A percentile compares a stretch with the other conserved stretches of the same genome.
Conservation (phyloP, 2,888 invertebrate species). For the Ectobius pallidus region DNA sequence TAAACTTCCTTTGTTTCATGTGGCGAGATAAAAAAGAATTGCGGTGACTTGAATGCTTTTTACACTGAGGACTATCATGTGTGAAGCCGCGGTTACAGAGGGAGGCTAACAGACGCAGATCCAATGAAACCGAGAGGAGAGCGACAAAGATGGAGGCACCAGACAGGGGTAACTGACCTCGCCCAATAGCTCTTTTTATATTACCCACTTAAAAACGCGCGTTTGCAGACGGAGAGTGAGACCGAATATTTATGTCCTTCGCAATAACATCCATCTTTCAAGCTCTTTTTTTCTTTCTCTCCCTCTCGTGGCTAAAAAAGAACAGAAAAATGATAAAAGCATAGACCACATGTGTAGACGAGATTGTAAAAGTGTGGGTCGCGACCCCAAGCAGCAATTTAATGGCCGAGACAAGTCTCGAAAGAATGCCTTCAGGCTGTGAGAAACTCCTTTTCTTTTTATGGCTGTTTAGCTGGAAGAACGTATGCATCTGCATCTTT, state of each 20-base stretch:
- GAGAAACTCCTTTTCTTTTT: not conserved
- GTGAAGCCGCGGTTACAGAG: not conserved
- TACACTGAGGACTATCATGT: not conserved
- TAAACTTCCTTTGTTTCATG: too few relatives aligned
- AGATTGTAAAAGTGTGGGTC: conserved; percentile 14
- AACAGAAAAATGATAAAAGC: not conserved
- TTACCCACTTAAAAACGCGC: conserved; percentile 18
- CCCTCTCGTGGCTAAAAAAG: not conserved
- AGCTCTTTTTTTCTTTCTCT: not conserved
- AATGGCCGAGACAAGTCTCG: not conserved
- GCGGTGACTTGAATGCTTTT: not conserved
- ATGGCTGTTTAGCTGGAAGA: not conserved
- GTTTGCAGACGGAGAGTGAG: not conserved
- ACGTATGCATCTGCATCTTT: too few relatives aligned
- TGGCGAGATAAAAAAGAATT: too few relatives aligned
- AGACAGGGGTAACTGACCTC: conserved; percentile 33
- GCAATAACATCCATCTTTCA: conserved; percentile 24
- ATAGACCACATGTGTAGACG: conserved; percentile 18
- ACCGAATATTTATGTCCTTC: conserved; percentile 24
- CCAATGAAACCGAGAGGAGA: conserved; percentile 20
- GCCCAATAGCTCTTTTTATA: conserved; percentile 24
- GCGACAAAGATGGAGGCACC: conserved; percentile 10
- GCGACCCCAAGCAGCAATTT: not conserved
- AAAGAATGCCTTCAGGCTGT: not conserved
- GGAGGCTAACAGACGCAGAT: not conserved